Percentiles rank a stretch among this genome's conserved stretches.
phyloP scores from a whole-genome alignment of 2,113 vertebrate species.

The Cettia cetti region DNA sequence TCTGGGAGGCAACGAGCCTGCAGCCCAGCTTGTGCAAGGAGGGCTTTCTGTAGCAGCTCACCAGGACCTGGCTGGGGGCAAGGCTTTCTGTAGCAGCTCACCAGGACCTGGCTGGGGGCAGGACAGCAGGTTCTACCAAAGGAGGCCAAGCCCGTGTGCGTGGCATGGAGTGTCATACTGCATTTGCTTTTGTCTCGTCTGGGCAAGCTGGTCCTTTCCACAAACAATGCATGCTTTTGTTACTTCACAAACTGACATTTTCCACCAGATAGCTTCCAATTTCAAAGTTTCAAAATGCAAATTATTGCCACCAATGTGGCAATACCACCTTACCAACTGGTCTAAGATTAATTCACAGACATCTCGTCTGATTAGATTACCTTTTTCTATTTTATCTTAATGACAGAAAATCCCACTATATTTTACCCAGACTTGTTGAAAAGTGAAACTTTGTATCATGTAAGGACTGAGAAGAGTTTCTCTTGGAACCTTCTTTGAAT shows the following conservation, averaged over 20 bases:
- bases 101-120: not conserved
- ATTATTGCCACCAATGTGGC: not conserved
- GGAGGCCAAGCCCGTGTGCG: fast-evolving
- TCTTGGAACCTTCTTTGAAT: not conserved
- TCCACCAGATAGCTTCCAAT: not conserved
- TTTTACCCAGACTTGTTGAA: not conserved
- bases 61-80: not conserved
- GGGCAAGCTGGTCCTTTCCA: not conserved
- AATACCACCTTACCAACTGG: not conserved
- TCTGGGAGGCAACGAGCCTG: not conserved
- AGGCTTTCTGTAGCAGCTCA: not conserved
- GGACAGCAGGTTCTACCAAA: not conserved
- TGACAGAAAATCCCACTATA: not conserved
- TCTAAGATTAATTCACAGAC: not conserved
- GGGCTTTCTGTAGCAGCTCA: not conserved
- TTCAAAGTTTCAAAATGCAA: not conserved
- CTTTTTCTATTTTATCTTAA: not conserved
- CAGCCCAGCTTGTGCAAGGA: not conserved
- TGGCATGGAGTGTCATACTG: fast-evolving
- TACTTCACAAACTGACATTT: not conserved
- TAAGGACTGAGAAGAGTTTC: not conserved
- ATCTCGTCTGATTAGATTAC: not conserved
- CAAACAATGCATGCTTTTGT: not conserved
- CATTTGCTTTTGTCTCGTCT: not conserved
- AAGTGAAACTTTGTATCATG: not conserved